Evolutionary conservation across 2,113 vertebrate genomes (phyloP).

Genomic region (Riparia riparia): DNA sequence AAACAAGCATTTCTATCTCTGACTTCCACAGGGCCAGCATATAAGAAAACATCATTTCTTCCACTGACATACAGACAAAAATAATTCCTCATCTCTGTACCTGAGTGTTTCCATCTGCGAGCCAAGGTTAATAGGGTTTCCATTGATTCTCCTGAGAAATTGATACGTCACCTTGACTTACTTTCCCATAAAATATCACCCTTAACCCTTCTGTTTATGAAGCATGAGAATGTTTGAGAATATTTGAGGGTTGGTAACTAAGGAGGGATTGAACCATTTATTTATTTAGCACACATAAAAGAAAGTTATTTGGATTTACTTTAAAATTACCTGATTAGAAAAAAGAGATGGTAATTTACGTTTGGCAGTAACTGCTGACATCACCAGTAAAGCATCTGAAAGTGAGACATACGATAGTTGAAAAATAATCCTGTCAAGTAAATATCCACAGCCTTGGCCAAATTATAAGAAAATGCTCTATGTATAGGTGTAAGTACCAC

Average conservation of each 20-base stretch:
- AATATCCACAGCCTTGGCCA: background rate
- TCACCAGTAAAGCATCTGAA: conserved; percentile 14
- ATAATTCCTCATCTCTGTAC: background rate
- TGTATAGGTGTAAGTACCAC: background rate
- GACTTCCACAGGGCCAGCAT: background rate
- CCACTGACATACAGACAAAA: background rate
- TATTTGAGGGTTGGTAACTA: background rate
- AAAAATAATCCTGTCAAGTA: conserved; percentile 47
- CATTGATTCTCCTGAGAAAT: background rate
- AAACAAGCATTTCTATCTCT: background rate
- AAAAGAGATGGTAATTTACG: conserved; percentile 25
- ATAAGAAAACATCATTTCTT: background rate
- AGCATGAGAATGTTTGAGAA: background rate
- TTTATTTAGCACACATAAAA: background rate
- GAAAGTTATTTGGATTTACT: conserved; percentile 10
- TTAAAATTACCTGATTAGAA: background rate
- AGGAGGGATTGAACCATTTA: background rate
- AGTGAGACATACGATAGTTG: background rate
- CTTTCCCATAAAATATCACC: background rate
- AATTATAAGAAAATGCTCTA: background rate
- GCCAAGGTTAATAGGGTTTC: background rate
- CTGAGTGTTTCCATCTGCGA: conserved; percentile 4
- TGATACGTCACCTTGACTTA: background rate
- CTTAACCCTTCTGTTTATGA: background rate
- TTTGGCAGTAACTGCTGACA: conserved; percentile 42